phyloP scores from a whole-genome alignment of 2,797 vertebrate species.

The Meda fulgida region DNA sequence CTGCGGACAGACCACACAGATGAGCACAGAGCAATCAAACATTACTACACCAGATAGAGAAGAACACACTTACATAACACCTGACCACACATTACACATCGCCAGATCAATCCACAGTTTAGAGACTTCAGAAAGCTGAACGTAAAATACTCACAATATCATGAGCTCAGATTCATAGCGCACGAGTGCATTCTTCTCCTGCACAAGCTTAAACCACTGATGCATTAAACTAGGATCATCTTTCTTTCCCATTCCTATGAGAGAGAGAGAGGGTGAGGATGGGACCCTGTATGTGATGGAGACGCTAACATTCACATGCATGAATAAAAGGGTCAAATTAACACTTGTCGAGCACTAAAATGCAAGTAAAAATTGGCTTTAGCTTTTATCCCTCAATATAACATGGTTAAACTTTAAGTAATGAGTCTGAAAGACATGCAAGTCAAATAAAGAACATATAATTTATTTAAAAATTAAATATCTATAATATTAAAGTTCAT shows the following conservation, averaged over 20 bases:
- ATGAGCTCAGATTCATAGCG: conserved; percentile 94
- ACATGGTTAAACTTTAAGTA: not conserved
- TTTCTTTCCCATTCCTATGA: conserved; percentile 88
- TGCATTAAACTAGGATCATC: conserved; percentile 93
- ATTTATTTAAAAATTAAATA: not conserved
- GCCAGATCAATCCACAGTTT: not conserved
- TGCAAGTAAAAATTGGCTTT: not conserved
- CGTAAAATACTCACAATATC: conserved; percentile 89
- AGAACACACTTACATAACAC: not conserved
- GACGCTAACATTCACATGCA: not conserved
- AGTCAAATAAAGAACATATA: not conserved
- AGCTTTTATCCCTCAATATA: not conserved
- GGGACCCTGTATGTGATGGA: not conserved
- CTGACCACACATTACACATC: not conserved
- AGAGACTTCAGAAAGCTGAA: not conserved
- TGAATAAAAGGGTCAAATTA: not conserved
- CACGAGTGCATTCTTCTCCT: conserved; percentile 93
- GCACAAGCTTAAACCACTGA: conserved; percentile 95
- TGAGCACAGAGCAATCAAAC: conserved; percentile 15
- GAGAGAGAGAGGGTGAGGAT: not conserved
- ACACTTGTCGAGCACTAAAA: not conserved
- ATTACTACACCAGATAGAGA: not conserved
- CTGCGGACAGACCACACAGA: conserved; percentile 70
- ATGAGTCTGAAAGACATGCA: not conserved
- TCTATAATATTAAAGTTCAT: not conserved